Percentiles rank a stretch among this genome's conserved stretches.
Conservation (phyloP, 2,888 invertebrate species). For the Neria commutata region DNA sequence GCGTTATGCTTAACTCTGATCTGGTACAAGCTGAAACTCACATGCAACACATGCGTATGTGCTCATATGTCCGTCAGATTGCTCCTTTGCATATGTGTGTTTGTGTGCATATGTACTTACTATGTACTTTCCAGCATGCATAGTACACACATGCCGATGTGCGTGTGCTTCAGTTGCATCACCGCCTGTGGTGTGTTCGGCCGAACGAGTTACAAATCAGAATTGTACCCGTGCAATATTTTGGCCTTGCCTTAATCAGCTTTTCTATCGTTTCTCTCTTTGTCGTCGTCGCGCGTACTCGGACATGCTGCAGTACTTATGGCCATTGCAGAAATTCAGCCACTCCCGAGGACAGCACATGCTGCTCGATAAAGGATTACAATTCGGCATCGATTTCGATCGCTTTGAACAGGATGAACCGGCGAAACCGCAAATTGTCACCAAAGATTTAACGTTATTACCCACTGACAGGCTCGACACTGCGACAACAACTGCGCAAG, state of each 20-base stretch:
- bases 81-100: too few relatives aligned
- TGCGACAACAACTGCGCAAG: conserved; percentile 15
- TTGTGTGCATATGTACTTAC: too few relatives aligned
- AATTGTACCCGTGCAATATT: not conserved
- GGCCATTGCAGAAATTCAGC: conserved; percentile 80
- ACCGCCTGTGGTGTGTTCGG: too few relatives aligned
- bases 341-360: conserved; percentile 76
- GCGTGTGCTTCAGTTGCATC: too few relatives aligned
- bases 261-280: too few relatives aligned
- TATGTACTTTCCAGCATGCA: too few relatives aligned
- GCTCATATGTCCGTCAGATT: too few relatives aligned
- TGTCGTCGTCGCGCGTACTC: conserved; percentile 4
- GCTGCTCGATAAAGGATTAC: conserved; percentile 63
- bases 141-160: too few relatives aligned
- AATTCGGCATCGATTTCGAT: conserved; percentile 60
- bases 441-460: conserved; percentile 34
- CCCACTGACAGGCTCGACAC: conserved; percentile 13
- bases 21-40: too few relatives aligned
- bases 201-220: not conserved
- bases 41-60: too few relatives aligned
- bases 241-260: too few relatives aligned
- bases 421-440: conserved; percentile 39
- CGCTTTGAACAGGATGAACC: conserved; percentile 56
- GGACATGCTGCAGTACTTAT: conserved; percentile 69
- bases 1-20: too few relatives aligned